Evolutionary conservation across 2,797 vertebrate genomes (phyloP).

Genomic region (Macroramphosus scolopax): DNA sequence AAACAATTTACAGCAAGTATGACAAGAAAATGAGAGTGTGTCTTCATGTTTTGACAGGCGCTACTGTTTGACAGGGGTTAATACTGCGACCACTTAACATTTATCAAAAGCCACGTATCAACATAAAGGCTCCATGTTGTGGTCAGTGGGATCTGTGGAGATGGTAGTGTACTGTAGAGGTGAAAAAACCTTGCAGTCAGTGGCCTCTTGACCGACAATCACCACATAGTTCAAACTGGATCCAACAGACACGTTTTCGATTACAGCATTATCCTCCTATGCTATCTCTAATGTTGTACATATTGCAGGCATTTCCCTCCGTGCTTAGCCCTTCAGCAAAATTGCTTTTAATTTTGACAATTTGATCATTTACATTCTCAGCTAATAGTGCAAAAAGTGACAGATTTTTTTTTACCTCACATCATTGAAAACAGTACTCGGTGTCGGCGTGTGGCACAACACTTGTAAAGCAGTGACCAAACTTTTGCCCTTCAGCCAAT

Average conservation of each 20-base stretch:
- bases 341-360: too few relatives aligned
- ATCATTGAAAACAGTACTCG: too few relatives aligned
- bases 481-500: slow-evolving; percentile 1
- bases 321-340: too few relatives aligned
- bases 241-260: too few relatives aligned
- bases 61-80: slow-evolving; percentile 27
- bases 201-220: too few relatives aligned
- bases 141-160: slow-evolving; percentile 19
- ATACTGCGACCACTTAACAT: slow-evolving; percentile 5
- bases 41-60: slow-evolving; percentile 22
- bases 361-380: slow-evolving; percentile 41
- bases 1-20: slow-evolving; percentile 47
- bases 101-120: slow-evolving; percentile 1
- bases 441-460: too few relatives aligned
- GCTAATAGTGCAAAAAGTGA: slow-evolving; percentile 53
- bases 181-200: too few relatives aligned
- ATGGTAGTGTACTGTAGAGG: slow-evolving; percentile 30
- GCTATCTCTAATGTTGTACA: too few relatives aligned
- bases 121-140: not conserved
- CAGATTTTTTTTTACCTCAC: too few relatives aligned
- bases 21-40: slow-evolving; percentile 17
- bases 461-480: slow-evolving; percentile 1
- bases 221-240: too few relatives aligned
- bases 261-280: too few relatives aligned
- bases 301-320: too few relatives aligned